Evolutionary conservation across 2,888 invertebrate species (phyloP).

Genomic region (Acanthosepion pharaonis): DNA sequence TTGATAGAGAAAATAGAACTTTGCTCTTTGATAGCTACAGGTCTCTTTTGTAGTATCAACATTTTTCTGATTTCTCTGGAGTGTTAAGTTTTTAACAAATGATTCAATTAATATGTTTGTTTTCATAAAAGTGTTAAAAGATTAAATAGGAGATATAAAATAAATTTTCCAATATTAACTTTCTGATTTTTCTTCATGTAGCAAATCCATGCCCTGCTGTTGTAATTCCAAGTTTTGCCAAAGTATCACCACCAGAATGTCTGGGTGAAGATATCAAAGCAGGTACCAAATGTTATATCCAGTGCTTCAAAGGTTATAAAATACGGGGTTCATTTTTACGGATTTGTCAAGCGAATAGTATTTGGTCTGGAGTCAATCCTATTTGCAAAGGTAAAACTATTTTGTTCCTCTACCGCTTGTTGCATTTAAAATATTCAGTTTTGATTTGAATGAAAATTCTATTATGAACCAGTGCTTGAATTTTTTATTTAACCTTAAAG

Average conservation of each 20-base stretch:
- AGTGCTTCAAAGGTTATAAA: slow-evolving; percentile 12
- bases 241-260: background rate
- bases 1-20: no score
- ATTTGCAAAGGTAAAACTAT: background rate
- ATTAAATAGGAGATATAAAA: no score
- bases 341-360: background rate
- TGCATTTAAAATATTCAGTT: background rate
- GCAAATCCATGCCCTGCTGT: background rate
- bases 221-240: background rate
- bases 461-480: no score
- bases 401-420: background rate
- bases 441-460: background rate
- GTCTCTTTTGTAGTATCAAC: no score
- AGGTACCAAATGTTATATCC: background rate
- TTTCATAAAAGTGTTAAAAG: no score
- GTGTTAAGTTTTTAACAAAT: no score
- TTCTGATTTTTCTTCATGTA: background rate
- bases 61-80: no score
- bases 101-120: no score
- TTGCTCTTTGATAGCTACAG: no score
- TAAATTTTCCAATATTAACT: background rate
- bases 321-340: background rate
- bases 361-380: background rate
- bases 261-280: background rate
- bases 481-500: no score